Percentiles rank a stretch among this genome's conserved stretches.
Evolutionary conservation across 37 sponge, comb jelly and placozoan genomes (phyloP).

Genomic region (Cladorhizidae sp.): DNA sequence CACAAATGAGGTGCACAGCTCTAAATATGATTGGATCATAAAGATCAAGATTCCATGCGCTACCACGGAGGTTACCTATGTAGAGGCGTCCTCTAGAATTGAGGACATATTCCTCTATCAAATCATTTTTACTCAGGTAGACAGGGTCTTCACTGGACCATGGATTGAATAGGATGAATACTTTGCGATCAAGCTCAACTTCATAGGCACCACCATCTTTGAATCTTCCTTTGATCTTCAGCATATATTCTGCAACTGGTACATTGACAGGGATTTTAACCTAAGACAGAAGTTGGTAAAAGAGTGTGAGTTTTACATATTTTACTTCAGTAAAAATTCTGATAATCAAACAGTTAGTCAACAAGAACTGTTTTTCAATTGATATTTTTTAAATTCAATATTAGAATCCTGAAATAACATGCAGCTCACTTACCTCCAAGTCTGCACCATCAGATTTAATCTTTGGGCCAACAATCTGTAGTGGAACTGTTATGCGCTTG

Average conservation of each 20-base stretch:
- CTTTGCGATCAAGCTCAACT: conserved; percentile 1
- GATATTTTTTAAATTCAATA: too few species aligned
- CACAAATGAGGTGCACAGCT: conserved; percentile 44
- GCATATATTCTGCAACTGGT: conserved; percentile 48
- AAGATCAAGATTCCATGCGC: conserved; percentile 71
- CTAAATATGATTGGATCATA: conserved; percentile 28
- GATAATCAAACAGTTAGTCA: too few species aligned
- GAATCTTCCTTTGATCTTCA: conserved; percentile 16
- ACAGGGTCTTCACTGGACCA: conserved; percentile 65
- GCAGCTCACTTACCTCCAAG: conserved; percentile 5
- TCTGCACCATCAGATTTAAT: not conserved
- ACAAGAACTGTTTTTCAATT: too few species aligned
- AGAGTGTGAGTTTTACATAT: not conserved
- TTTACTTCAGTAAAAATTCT: not conserved
- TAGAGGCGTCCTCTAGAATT: conserved; percentile 41
- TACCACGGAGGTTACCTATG: conserved; percentile 36
- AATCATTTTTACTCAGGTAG: conserved; percentile 46
- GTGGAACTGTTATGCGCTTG: not conserved
- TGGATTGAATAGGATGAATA: conserved; percentile 65
- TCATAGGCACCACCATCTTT: conserved; percentile 11
- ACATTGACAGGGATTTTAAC: conserved; percentile 22
- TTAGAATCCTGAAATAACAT: too few species aligned
- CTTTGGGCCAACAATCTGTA: conserved; percentile 1
- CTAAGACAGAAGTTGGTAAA: conserved; percentile 12
- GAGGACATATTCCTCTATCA: conserved; percentile 64